Base-by-base conservation (phyloP, 2,888 invertebrate genomes). In the Apodemia duryi region DNA sequence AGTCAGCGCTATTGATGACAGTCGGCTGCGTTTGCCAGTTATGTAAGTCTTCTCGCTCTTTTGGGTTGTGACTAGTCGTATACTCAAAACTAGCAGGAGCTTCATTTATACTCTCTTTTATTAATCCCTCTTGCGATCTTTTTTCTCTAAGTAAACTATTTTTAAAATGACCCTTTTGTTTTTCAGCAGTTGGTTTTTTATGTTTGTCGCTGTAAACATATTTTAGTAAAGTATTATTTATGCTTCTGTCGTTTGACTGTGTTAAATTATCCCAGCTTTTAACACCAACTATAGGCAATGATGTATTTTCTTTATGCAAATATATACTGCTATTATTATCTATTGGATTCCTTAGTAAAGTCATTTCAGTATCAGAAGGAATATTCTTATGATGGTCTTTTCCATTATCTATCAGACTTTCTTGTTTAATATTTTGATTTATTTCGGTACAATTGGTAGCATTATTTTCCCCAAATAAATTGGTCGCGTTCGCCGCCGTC, bases 121-220 rank as follows among this genome's bases (percentile, higher is more conserved):
- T 7, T 11, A 67, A n/a, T 52, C 11, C 7, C 21, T 66, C 64
- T 10, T 65, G 43, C 3, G 74, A 73, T 61, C 90, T 79, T 73
- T 80, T 87, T 67, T 73, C 82, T 70, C 86, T 79, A 70, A 70
- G 75, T 29, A 91, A 71, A 65, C 81, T 85, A 65, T 91, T 91
- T 72, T 80, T 82, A 43, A 70, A 70, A 72, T 87, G 82, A 1
- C 85, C 85, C 66, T 72, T 80, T n/a, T 75, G 64, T 75, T 85
- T 86, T 57, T 74, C 64, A 10, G 52, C n/a, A 51, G 46, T 11
- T 28, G 38, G n/a, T 35, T 43, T 13, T 10, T 78, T 75, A 21
- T 79, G 77, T 68, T 77, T 75, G 63, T 82, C 79, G 71, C 86
- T 86, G 65, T 83, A 82, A 35, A 87, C 79, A 68, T 88, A 88